Conservation (phyloP, 1,140 invertebrate genomes). For the Drosophila orosa region DNA sequence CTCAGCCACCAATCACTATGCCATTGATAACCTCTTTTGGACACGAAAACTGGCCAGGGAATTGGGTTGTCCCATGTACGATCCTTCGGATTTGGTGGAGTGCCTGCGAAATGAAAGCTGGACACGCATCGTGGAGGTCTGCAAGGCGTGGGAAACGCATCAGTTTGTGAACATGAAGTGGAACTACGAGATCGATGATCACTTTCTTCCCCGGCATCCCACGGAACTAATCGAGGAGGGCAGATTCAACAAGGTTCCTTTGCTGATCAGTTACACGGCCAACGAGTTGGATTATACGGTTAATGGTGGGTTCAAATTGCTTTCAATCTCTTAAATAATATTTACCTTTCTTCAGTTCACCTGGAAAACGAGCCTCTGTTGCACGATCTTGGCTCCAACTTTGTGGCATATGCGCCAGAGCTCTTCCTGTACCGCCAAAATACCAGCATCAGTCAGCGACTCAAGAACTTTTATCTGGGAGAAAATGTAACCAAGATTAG, state of each 20-base stretch:
- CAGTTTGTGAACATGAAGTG: constrained; percentile 72
- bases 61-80: constrained; percentile 62
- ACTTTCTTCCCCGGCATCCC: constrained; percentile 84
- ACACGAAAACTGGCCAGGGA: constrained; percentile 59
- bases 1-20: constrained; percentile 86
- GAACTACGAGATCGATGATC: constrained; percentile 71
- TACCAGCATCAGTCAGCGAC: background rate
- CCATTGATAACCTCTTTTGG: constrained; percentile 71
- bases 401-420: constrained; percentile 69
- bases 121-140: constrained; percentile 57
- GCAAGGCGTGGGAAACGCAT: constrained; percentile 60
- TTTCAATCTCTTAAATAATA: background rate
- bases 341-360: constrained; percentile 31
- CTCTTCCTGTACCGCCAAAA: constrained; percentile 73
- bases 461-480: constrained; percentile 61
- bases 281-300: constrained; percentile 88
- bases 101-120: constrained; percentile 72
- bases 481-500: constrained; percentile 13
- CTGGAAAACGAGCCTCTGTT: constrained; percentile 51
- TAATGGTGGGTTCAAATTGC: constrained; percentile 53
- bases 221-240: constrained; percentile 85
- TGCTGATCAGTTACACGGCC: constrained; percentile 87
- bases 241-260: constrained; percentile 87
- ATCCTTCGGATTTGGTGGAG: constrained; percentile 50
- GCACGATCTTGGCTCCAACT: constrained; percentile 60